Evolutionary conservation across 1,140 invertebrate species (phyloP).

Genomic region (Zaprionus vittiger): DNA sequence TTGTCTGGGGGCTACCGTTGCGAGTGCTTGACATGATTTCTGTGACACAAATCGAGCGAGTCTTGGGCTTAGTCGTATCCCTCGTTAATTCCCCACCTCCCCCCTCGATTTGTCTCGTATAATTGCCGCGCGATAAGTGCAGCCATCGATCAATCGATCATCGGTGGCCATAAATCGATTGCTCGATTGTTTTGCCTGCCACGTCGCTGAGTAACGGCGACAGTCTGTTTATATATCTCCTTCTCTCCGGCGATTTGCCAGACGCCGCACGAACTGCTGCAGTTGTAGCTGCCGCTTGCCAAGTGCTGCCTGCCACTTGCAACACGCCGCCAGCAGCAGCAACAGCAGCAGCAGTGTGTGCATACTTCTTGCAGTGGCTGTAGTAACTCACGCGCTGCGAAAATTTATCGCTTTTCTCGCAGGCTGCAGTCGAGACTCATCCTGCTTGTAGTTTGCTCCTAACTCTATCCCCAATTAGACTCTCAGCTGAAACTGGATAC

Average conservation of each 20-base stretch:
- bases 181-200: slow-evolving; percentile 25
- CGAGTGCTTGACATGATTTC: slow-evolving; percentile 75
- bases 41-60: slow-evolving; percentile 48
- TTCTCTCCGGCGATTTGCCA: slow-evolving; percentile 44
- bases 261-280: slow-evolving; percentile 62
- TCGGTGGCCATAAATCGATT: slow-evolving; percentile 39
- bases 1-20: slow-evolving; percentile 60
- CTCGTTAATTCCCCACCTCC: neutral
- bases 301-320: slow-evolving; percentile 11
- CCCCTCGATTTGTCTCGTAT: slow-evolving; percentile 37
- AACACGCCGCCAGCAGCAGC: slow-evolving; percentile 3
- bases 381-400: slow-evolving; percentile 6
- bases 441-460: neutral
- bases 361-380: slow-evolving; percentile 4
- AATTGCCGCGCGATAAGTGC: slow-evolving; percentile 72
- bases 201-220: slow-evolving; percentile 53
- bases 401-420: slow-evolving; percentile 17
- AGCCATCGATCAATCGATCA: slow-evolving; percentile 72
- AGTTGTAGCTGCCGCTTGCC: slow-evolving; percentile 37
- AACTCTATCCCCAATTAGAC: slow-evolving; percentile 13
- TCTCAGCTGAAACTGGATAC: neutral
- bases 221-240: slow-evolving; percentile 64
- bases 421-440: neutral
- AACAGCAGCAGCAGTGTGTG: slow-evolving; percentile 16
- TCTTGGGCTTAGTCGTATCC: neutral